A percentile compares a stretch with the other conserved stretches of the same genome.
Conservation (phyloP, 92 coral and sea anemone genomes). For the Palythoa caribaeorum region DNA sequence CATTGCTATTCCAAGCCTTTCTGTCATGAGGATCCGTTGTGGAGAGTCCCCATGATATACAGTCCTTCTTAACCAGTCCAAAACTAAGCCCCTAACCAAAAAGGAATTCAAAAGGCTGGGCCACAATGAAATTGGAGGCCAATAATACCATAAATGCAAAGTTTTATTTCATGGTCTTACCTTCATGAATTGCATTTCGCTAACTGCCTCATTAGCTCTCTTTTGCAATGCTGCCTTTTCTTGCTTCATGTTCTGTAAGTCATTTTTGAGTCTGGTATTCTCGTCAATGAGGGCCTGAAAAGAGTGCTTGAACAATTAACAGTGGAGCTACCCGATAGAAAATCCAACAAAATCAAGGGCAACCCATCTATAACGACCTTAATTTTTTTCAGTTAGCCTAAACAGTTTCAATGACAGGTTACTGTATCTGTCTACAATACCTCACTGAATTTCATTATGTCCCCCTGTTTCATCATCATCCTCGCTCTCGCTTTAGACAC, state of each 20-base stretch:
- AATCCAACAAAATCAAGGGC: background rate
- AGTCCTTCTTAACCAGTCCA: too few relatives aligned
- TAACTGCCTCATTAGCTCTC: slow-evolving; percentile 58
- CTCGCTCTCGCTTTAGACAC: slow-evolving; percentile 70
- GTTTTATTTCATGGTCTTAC: slow-evolving; percentile 16
- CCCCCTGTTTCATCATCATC: slow-evolving; percentile 59
- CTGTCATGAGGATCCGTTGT: too few relatives aligned
- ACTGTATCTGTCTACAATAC: slow-evolving; percentile 10
- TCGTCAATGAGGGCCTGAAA: slow-evolving; percentile 63
- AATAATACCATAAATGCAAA: background rate
- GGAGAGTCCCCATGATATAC: too few relatives aligned
- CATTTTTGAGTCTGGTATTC: slow-evolving; percentile 44
- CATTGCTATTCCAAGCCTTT: too few relatives aligned
- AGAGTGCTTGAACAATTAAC: background rate
- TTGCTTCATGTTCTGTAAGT: slow-evolving; percentile 55
- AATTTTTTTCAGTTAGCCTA: too few relatives aligned
- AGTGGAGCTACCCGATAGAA: background rate
- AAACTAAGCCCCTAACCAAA: too few relatives aligned
- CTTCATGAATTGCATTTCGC: slow-evolving; percentile 65
- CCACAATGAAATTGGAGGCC: too few relatives aligned
- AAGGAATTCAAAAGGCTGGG: too few relatives aligned
- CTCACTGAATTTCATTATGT: slow-evolving; percentile 56
- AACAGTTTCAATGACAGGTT: too few relatives aligned
- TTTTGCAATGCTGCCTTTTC: slow-evolving; percentile 49
- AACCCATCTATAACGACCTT: too few relatives aligned